Conservation (phyloP, 2,888 invertebrate genomes). For the Nineta flava region DNA sequence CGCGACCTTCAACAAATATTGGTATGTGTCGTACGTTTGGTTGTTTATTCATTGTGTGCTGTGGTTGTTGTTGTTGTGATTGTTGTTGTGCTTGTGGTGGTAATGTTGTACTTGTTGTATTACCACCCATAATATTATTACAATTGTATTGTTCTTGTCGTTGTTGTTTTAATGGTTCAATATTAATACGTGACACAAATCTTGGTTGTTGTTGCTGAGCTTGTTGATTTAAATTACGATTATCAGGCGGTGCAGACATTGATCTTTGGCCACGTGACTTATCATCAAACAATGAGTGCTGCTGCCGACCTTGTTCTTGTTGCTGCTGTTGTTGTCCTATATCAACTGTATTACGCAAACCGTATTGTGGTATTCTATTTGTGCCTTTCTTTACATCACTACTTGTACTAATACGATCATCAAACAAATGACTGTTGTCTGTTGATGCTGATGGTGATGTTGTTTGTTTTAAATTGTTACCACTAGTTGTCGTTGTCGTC, state of each 20-base stretch:
- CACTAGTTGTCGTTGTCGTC: conserved; percentile 13
- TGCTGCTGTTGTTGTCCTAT: conserved; percentile 50
- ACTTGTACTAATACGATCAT: conserved; percentile 10
- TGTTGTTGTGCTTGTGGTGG: conserved; percentile 14
- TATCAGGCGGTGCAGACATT: conserved; percentile 64
- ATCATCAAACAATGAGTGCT: conserved; percentile 33
- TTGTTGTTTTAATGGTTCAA: conserved; percentile 18
- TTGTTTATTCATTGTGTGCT: conserved; percentile 18
- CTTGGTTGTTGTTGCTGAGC: conserved; percentile 13
- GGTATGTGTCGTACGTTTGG: conserved; percentile 67
- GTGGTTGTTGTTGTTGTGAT: conserved; percentile 19
- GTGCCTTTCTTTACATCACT: background rate
- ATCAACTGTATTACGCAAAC: conserved; percentile 62
- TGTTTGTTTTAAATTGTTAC: conserved; percentile 29
- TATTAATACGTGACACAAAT: conserved; percentile 24
- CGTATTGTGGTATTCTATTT: conserved; percentile 41
- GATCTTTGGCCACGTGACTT: conserved; percentile 45
- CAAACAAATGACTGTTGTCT: too few species aligned
- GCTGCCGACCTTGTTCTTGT: conserved; percentile 36
- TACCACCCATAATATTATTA: conserved; percentile 4
- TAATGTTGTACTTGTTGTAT: conserved; percentile 5
- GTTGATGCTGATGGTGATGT: conserved; percentile 26
- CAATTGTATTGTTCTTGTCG: too few species aligned
- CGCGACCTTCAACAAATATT: conserved; percentile 74
- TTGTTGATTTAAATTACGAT: conserved; percentile 18